These are phyloP conservation scores for Hucho hucho DNA, from an alignment of 2,113 vertebrate species.

Conservation along the genomic window DNA sequence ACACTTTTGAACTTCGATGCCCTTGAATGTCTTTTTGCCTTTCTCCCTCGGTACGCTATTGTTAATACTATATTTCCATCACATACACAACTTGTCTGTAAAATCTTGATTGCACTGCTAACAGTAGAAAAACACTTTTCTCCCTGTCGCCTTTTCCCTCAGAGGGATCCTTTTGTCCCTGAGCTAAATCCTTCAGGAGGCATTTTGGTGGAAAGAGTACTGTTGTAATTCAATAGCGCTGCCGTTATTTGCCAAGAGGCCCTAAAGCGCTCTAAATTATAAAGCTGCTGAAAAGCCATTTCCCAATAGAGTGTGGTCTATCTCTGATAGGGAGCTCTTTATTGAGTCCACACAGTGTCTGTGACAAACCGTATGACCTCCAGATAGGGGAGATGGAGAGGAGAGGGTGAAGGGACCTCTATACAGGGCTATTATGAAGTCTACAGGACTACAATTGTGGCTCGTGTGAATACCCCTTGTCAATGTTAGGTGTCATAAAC, in stretches of 20 bases:
- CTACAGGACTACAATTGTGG: neutral
- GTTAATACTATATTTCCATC: conserved; percentile 33
- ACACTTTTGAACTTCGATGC: conserved; percentile 63
- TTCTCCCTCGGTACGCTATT: conserved; percentile 1
- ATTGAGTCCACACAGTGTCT: conserved; percentile 42
- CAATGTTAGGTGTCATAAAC: neutral
- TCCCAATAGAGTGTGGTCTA: conserved; percentile 41
- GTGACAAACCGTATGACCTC: conserved; percentile 45
- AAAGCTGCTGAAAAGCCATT: conserved; percentile 53
- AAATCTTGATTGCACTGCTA: conserved; percentile 14
- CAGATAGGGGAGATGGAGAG: conserved; percentile 44
- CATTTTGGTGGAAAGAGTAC: conserved; percentile 51
- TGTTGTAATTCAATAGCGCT: conserved; percentile 47
- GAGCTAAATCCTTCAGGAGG: conserved; percentile 43
- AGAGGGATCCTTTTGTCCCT: conserved; percentile 44
- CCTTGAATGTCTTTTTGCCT: conserved; percentile 43
- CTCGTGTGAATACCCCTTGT: neutral
- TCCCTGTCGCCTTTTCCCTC: neutral
- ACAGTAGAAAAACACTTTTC: conserved; percentile 26
- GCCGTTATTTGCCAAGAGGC: conserved; percentile 46
- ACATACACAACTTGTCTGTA: conserved; percentile 25
- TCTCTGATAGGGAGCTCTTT: conserved; percentile 44
- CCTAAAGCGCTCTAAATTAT: conserved; percentile 49
- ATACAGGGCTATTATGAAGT: too few relatives aligned
- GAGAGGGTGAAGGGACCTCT: conserved; percentile 35